Evolutionary conservation across 1,140 invertebrate species (phyloP).

Genomic region (Drosophila leontia): DNA sequence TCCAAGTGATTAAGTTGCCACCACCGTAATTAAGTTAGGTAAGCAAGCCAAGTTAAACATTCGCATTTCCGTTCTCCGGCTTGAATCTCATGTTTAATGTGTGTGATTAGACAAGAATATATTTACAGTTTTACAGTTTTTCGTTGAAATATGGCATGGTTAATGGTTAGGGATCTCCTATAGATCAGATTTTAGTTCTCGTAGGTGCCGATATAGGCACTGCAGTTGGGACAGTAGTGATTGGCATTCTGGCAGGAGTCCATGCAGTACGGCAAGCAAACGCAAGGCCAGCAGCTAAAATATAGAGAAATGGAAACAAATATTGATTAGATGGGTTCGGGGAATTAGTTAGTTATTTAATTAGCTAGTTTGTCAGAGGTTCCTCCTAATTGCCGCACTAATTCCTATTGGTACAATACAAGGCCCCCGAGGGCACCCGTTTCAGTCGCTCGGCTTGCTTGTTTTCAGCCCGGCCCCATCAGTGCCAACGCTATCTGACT

Average conservation of each 20-base stretch:
- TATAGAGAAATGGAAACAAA: not conserved
- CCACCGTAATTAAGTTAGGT: not conserved
- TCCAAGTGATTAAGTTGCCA: slow-evolving; percentile 9
- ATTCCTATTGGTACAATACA: slow-evolving; percentile 24
- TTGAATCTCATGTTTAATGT: slow-evolving; percentile 22
- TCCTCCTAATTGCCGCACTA: slow-evolving; percentile 5
- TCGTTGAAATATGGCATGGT: slow-evolving; percentile 9
- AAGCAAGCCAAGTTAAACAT: slow-evolving; percentile 12
- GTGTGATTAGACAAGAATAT: slow-evolving; percentile 15
- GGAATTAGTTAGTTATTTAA: not conserved
- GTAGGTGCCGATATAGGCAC: slow-evolving; percentile 87
- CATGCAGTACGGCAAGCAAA: slow-evolving; percentile 89
- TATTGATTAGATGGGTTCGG: slow-evolving; percentile 7
- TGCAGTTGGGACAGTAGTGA: slow-evolving; percentile 90
- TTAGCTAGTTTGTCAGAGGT: not conserved
- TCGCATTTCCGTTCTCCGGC: slow-evolving; percentile 22
- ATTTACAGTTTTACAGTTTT: slow-evolving; percentile 40
- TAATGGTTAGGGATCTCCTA: slow-evolving; percentile 11
- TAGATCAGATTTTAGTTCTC: slow-evolving; percentile 49
- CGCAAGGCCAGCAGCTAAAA: slow-evolving; percentile 80
- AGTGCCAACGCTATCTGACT: slow-evolving; percentile 54
- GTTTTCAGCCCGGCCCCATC: slow-evolving; percentile 11
- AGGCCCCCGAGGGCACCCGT: not conserved
- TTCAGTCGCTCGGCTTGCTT: slow-evolving; percentile 2
- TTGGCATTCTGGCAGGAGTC: slow-evolving; percentile 88